Conservation (phyloP, 2,113 vertebrate genomes). For the Myiagra hebetior region DNA sequence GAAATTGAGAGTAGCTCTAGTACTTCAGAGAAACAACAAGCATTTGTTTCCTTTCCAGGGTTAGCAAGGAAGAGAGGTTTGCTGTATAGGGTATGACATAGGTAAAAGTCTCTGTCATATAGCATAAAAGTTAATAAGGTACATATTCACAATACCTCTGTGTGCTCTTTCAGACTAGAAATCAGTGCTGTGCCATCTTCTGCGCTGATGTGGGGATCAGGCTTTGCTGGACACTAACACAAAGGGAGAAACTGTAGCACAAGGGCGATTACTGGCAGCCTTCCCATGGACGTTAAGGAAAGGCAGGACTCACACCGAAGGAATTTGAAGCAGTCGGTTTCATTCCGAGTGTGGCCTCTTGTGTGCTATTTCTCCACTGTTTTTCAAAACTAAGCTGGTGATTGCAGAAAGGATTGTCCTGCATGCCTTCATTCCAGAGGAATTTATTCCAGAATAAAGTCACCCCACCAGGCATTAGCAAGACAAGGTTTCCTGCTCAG, state of each 20-base stretch:
- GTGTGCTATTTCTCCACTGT: neutral
- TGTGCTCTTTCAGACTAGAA: neutral
- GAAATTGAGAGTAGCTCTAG: neutral
- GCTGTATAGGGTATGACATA: neutral
- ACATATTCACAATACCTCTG: neutral
- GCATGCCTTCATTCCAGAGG: neutral
- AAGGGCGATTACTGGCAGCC: neutral
- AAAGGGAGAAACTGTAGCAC: neutral
- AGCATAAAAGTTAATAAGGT: neutral
- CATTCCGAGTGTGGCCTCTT: neutral
- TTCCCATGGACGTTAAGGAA: neutral
- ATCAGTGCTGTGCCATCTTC: neutral
- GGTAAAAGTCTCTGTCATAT: neutral
- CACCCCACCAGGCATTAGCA: neutral
- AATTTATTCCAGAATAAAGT: neutral
- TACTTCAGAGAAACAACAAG: neutral
- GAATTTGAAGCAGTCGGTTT: neutral
- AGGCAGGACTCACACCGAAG: constrained; percentile 23
- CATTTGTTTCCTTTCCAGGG: neutral
- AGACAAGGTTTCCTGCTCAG: neutral
- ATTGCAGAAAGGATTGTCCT: neutral
- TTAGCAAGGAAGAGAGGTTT: neutral
- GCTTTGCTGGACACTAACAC: neutral
- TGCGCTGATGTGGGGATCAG: neutral
- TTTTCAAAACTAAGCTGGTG: neutral